phyloP scores from a whole-genome alignment of 2,797 vertebrate genomes.

The Thamnophis elegans region DNA sequence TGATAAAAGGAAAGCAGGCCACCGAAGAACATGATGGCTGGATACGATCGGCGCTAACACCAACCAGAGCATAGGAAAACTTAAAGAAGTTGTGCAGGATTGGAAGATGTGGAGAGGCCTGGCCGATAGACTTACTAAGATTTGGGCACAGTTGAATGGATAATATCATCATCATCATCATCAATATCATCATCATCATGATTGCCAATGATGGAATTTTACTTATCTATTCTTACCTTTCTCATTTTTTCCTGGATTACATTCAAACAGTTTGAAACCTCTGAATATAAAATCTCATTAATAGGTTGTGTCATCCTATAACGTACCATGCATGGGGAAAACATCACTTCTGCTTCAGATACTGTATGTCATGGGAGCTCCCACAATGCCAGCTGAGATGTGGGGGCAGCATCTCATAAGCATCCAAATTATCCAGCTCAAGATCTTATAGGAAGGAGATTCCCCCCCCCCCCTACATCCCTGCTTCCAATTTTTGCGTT shows the following conservation, averaged over 20 bases:
- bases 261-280: background rate
- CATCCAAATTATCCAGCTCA: background rate
- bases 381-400: background rate
- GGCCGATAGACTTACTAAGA: background rate
- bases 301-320: background rate
- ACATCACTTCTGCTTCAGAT: background rate
- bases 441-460: background rate
- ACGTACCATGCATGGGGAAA: background rate
- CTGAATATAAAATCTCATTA: background rate
- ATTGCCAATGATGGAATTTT: background rate
- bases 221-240: background rate
- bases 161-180: background rate
- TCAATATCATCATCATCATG: too few relatives aligned
- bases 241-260: background rate
- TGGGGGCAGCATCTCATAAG: background rate
- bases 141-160: background rate
- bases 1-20: background rate
- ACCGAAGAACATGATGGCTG: background rate
- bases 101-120: background rate
- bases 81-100: background rate
- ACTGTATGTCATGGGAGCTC: background rate
- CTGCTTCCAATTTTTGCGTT: background rate
- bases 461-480: rapidly evolving
- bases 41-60: background rate
- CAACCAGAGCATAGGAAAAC: background rate